Conservation (phyloP, 2,888 invertebrate species). For the Ditula angustiorana region DNA sequence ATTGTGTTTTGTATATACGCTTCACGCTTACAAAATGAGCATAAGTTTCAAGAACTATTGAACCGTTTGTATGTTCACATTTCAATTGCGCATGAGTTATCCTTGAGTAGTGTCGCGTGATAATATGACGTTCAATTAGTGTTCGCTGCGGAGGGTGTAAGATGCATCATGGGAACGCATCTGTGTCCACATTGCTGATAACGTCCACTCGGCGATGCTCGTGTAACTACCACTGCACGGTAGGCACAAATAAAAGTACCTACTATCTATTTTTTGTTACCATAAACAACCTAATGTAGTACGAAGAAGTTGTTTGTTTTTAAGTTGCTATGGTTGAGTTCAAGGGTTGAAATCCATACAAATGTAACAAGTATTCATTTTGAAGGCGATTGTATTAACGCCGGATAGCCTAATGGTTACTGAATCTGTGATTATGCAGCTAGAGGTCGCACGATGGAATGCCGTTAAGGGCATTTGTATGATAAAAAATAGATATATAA, state of each 20-base stretch:
- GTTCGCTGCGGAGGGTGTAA: conserved; percentile 47
- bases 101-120: conserved; percentile 38
- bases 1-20: too few relatives aligned
- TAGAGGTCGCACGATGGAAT: too few relatives aligned
- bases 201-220: conserved; percentile 49
- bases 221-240: too few relatives aligned
- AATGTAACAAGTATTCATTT: too few relatives aligned
- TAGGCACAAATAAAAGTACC: neutral
- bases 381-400: too few relatives aligned
- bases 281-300: neutral
- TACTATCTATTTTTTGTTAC: conserved; percentile 18
- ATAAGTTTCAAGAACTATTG: conserved; percentile 15
- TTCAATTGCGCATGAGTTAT: conserved; percentile 28
- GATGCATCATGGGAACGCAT: conserved; percentile 64
- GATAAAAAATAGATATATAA: too few relatives aligned
- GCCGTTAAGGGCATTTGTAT: too few relatives aligned
- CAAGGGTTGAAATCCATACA: too few relatives aligned
- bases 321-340: too few relatives aligned
- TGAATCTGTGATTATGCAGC: too few relatives aligned
- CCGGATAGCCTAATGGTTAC: too few relatives aligned
- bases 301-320: neutral
- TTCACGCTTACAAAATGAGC: neutral
- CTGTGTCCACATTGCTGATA: conserved; percentile 75
- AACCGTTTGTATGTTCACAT: conserved; percentile 16
- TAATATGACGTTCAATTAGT: conserved; percentile 52